Base-by-base conservation (phyloP, 2,888 invertebrate species). In the Steinernema hermaphroditum region DNA sequence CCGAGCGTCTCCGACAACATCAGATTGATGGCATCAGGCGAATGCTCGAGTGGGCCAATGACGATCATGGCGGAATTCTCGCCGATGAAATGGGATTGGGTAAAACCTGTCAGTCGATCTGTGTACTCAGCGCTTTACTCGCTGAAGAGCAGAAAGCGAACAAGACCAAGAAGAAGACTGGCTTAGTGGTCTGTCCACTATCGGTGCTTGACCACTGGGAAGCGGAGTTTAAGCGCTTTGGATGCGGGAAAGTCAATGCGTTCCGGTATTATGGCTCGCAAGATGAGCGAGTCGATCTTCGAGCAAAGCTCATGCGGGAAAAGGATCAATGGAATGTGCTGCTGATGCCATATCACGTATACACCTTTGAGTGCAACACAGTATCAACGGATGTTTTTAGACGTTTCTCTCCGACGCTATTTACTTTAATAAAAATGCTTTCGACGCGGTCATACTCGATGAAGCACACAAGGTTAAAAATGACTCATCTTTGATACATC, bases 71-170 rank as follows among this genome's bases (percentile, higher is more conserved):
- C 88, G 97, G 96, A 87, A 97, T 97, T 83, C 90, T 97, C 77
- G 97, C 97, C 22, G 97, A 98, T 89, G 97, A 98, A 90, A 97
- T 97, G 97, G 97, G 97, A 83, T 90, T 98, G 72, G 97, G 97
- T 12, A 97, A 97, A 90, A 98, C 97, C 0, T 96, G 97, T 84
- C 96, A 98, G 89, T 73, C 74, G 14, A 41, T 76, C 46, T 9
- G 75, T 6, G 43, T 68, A n/a, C 27, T 71, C 8, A 46, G 68
- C 34, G 69, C 57, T 43, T 62, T 72, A 46, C 44, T 49, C 37
- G 43, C 27, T n/a, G 62, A 14, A 41, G 46, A 71, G 8, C n/a
- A 41, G 9, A 41, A 41, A 41, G 14, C 8, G 41, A 41, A 41
- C 8, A 9, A 9, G 41, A 41, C 14, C 8, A 41, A 41, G 8